Base-by-base conservation (phyloP, 2,113 vertebrate species). In the Salvelinus fontinalis region DNA sequence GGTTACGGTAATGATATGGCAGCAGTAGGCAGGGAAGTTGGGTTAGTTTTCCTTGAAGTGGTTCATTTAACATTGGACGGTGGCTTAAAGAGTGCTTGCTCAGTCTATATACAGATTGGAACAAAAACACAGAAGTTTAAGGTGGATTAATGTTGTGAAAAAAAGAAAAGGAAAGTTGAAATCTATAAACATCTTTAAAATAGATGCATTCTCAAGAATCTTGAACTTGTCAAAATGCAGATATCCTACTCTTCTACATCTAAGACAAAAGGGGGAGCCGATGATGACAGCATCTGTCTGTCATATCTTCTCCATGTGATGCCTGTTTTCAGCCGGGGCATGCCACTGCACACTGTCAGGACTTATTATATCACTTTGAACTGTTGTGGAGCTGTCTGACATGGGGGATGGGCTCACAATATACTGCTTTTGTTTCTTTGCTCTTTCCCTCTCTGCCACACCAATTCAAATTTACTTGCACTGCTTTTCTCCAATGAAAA, bases 351-450 rank as follows among this genome's bases (percentile, higher is more conserved):
- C 27, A 26, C 62, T 29, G 71, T 67, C 39, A 60, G 60, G n/a
- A 75, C 31, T 72, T 68, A 70, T 77, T 67, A 75, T 13, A 73
- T 67, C 65, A 76, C 44, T 81, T 57, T 81, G 48, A n/a, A 83
- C 74, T n/a, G 27, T 57, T 64, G 31, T 27, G 22, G 68, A 57
- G 66, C 8, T 29, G 13, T 51, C 64, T 48, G 57, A 51, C 49
- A 66, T 57, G 64, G 71, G 48, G 70, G 57, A 54, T 75, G 59
- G 74, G 65, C 49, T 26, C 57, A 48, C 26, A n/a, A 64, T 54
- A 51, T 51, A 39, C 11, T 2, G 29, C 39, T 75, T 57, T 64
- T 71, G 64, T 69, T 67, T 66, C 24, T 74, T 73, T 39, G 70
- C 27, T 72, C 29, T 54, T 12, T 75, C 27, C 51, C 59, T 65